Evolutionary conservation across 2,797 vertebrate species (phyloP).

Genomic region (Nothura maculosa): DNA sequence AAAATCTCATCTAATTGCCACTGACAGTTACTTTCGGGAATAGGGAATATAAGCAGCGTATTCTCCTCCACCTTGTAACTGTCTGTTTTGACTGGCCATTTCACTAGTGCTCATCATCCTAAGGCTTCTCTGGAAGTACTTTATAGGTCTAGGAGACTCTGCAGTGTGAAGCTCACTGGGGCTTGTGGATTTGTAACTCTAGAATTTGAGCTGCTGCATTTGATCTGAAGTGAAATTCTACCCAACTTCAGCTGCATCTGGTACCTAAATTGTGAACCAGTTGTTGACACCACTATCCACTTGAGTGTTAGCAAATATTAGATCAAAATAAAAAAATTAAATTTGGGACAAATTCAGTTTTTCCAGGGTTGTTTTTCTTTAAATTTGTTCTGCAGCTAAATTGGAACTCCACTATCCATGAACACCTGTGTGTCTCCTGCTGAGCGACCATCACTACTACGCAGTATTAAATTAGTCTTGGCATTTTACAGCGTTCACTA

Average conservation of each 20-base stretch:
- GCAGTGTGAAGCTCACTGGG: neutral
- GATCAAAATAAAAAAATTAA: neutral
- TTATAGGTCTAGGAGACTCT: neutral
- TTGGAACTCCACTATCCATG: neutral
- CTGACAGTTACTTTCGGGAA: neutral
- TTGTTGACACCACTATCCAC: neutral
- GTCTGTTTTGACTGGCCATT: rapidly evolving
- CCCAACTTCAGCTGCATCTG: neutral
- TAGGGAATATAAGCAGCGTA: neutral
- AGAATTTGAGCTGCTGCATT: neutral
- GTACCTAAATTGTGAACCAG: neutral
- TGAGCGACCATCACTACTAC: neutral
- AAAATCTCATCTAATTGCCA: neutral
- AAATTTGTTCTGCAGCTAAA: neutral
- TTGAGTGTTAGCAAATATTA: neutral
- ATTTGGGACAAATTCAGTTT: neutral
- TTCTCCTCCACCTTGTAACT: neutral
- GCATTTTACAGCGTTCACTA: conserved; percentile 10
- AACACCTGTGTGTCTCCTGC: conserved; percentile 39
- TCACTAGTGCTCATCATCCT: neutral
- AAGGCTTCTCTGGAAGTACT: neutral
- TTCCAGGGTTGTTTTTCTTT: neutral
- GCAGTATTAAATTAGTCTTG: neutral
- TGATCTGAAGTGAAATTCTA: neutral
- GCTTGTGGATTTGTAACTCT: neutral